Evolutionary conservation across 1,140 invertebrate genomes (phyloP), one percentile per base, ranked within the genome.

Genomic region (Rhopalosiphum maidis): DNA sequence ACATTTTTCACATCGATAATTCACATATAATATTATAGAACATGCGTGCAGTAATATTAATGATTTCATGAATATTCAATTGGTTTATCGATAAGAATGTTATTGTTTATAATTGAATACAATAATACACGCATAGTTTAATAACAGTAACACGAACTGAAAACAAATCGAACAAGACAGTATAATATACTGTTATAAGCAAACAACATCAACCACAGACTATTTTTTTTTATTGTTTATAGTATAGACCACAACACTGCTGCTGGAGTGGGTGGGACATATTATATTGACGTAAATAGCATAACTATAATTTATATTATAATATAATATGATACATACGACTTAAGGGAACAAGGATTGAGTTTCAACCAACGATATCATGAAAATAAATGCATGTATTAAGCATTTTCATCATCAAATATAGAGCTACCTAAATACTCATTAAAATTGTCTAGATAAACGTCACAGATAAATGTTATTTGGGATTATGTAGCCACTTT

Each of bases 51-150:
- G 48, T 55, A 89, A 55, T 89, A 89, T 89, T 54, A 89, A 54
- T 37, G 30, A 89, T 89, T 54, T 55, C 87, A 54, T 89, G n/a
- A 89, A 89, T 89, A 89, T 89, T 89, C 51, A 89, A 89, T 55
- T 89, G 48, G 55, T n/a, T 54, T 35, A 35, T 51, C 48, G 48
- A 89, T 89, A 89, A 89, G 87, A 89, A 89, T 89, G 87, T 89
- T 89, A 55, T 89, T 89, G 87, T 89, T 89, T 89, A 77, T 60
- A 54, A 89, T 55, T 23, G 30, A 89, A 55, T 89, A 51, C 30
- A 88, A 88, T 88, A 88, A 55, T 89, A 41, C 37, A 55, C 35
- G 87, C 8, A 89, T 89, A 89, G 54, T 89, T 89, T 89, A 89
- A 87, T 87, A 87, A 87, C 43, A 41, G 35, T 41, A 41, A 41